These are phyloP conservation scores for Calliphora vomitoria DNA, from an alignment of 2,888 invertebrate species.

Conservation along the genomic window DNA sequence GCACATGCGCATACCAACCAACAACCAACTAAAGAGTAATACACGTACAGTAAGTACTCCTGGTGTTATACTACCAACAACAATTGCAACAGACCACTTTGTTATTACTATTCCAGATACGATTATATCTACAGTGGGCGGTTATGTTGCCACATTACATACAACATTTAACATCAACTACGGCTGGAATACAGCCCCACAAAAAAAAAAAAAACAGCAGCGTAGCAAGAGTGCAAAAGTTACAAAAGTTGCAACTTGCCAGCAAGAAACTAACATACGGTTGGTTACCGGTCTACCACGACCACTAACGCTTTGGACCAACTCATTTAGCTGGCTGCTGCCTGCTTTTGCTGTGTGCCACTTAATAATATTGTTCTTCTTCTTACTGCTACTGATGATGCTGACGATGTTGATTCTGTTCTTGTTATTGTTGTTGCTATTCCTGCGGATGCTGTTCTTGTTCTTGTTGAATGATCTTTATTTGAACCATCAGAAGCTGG, in stretches of 20 bases:
- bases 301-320: background rate
- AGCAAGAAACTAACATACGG: constrained; percentile 17
- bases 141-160: constrained; percentile 69
- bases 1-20: constrained; percentile 80
- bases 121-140: constrained; percentile 74
- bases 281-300: constrained; percentile 4
- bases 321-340: constrained; percentile 68
- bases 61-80: constrained; percentile 65
- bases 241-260: constrained; percentile 60
- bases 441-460: constrained; percentile 38
- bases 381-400: constrained; percentile 73
- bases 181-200: constrained; percentile 58
- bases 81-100: constrained; percentile 68
- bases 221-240: constrained; percentile 14
- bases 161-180: constrained; percentile 59
- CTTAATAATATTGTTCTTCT: constrained; percentile 68
- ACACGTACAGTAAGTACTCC: constrained; percentile 68
- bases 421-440: constrained; percentile 52
- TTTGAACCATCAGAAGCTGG: constrained; percentile 68
- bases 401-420: constrained; percentile 50
- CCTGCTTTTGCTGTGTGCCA: constrained; percentile 68
- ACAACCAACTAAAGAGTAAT: constrained; percentile 77
- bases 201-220: constrained; percentile 41
- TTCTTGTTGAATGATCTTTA: constrained; percentile 62
- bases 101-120: constrained; percentile 77